Evolutionary conservation across 2,797 vertebrate species (phyloP), one percentile per base, ranked within the genome.

Genomic region (Notamacropus eugenii): DNA sequence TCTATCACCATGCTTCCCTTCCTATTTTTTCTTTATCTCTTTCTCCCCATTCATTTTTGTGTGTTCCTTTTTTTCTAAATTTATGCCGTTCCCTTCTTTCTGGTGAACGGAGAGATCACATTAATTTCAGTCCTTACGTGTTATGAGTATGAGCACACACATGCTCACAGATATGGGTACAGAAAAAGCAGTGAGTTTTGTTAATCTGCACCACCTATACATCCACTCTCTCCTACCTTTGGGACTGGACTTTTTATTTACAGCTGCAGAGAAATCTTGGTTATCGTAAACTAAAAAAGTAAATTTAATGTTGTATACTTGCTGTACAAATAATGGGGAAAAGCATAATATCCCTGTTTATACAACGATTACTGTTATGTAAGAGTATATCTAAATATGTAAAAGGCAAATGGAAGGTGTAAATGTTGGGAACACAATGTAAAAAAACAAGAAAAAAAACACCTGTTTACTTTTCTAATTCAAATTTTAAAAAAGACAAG

Each of bases 251-350:
- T 92, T 93, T 91, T 29, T 54, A 22, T 74, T 97, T 97, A 87
- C 92, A 95, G 93, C 34, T 90, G 90, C 82, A 92, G 82, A 96
- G 91, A 91, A 92, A 57, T 94, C 94, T 96, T 92, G n/a, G 93
- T 97, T 95, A 96, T 96, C 95, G 96, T n/a, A 97, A 97, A 95
- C 91, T 96, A 93, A 96, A 97, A 95, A 96, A 94, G 91, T 95
- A 96, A 96, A 96, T 97, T 93, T 96, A 95, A 97, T 94, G 93
- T 96, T 94, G 95, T 58, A 87, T 40, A 56, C 1, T 82, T 94
- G 67, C 96, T 96, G 92, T 94, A 90, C 91, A 96, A 93, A 97
- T 95, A 96, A 96, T 96, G 97, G 62, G 90, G 92, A 93, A 93
- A 54, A 90, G 62, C 74, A 94, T 46, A 82, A 55, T 56, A 1